Conservation (phyloP, 2,888 invertebrate species). For the Conchocele bisecta region DNA sequence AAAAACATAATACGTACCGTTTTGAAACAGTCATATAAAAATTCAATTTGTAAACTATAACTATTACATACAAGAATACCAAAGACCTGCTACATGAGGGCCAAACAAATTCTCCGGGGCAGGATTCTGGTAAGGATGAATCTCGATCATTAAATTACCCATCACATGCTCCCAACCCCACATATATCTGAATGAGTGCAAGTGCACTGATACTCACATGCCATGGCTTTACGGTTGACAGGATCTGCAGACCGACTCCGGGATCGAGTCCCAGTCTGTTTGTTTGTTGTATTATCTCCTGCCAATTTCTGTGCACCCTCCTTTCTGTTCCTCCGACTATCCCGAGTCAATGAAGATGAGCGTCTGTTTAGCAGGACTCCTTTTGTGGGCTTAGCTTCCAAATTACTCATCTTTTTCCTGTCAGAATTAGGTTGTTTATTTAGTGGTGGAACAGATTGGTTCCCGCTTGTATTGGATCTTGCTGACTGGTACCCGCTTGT, state of each 20-base stretch:
- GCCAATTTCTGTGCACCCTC: conserved; percentile 11
- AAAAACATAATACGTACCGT: no score
- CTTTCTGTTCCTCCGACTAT: conserved; percentile 9
- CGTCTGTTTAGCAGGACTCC: conserved; percentile 45
- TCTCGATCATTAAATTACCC: no score
- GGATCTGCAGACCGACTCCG: conserved; percentile 57
- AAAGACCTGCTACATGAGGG: no score
- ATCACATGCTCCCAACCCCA: no score
- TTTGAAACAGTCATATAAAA: no score
- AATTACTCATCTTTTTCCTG: conserved; percentile 20
- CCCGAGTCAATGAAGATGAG: conserved; percentile 47
- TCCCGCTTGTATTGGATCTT: no score
- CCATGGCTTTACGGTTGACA: conserved; percentile 57
- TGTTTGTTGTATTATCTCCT: conserved; percentile 12
- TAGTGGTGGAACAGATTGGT: no score
- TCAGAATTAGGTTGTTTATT: conserved; percentile 36
- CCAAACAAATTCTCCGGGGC: no score
- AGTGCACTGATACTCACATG: conserved; percentile 56
- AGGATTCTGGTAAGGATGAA: no score
- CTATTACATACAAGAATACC: no score
- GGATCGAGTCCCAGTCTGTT: conserved; percentile 22
- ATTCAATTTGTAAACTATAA: no score
- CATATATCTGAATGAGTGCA: no score
- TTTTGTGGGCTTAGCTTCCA: conserved; percentile 46
- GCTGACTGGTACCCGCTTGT: conserved; percentile 2